Evolutionary conservation across 2,113 vertebrate genomes (phyloP).

Genomic region (Bos taurus): DNA sequence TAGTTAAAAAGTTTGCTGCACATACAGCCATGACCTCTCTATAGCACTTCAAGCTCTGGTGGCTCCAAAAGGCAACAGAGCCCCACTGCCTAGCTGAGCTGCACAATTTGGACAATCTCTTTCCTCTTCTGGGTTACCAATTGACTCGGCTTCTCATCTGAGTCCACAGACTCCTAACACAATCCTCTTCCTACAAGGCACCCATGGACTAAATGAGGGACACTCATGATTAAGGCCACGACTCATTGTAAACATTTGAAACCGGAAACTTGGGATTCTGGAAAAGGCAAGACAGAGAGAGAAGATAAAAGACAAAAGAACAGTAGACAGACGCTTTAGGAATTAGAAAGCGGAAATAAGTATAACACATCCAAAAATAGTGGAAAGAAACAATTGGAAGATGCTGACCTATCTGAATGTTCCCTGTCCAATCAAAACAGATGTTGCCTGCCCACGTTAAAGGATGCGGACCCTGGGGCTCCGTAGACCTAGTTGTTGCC

Average conservation of each 20-base stretch:
- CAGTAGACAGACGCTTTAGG: background rate
- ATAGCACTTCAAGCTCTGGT: background rate
- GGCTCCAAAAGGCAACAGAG: background rate
- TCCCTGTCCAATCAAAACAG: background rate
- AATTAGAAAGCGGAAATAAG: background rate
- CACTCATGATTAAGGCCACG: background rate
- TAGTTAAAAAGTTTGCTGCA: background rate
- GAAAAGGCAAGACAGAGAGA: background rate
- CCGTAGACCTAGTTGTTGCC: background rate
- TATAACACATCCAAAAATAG: background rate
- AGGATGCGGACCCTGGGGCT: background rate
- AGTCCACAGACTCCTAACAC: background rate
- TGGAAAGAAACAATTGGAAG: background rate
- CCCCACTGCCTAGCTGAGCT: background rate
- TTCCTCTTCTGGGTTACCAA: background rate
- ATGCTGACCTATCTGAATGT: background rate
- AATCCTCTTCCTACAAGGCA: background rate
- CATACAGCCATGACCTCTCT: background rate
- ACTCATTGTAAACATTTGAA: background rate
- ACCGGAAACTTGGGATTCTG: background rate
- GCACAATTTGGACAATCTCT: accelerated
- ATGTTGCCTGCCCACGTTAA: background rate
- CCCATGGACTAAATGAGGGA: background rate
- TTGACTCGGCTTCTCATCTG: background rate
- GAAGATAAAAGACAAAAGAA: background rate